phyloP scores from a whole-genome alignment of 2,888 invertebrate species.

The Epirrita christyi region DNA sequence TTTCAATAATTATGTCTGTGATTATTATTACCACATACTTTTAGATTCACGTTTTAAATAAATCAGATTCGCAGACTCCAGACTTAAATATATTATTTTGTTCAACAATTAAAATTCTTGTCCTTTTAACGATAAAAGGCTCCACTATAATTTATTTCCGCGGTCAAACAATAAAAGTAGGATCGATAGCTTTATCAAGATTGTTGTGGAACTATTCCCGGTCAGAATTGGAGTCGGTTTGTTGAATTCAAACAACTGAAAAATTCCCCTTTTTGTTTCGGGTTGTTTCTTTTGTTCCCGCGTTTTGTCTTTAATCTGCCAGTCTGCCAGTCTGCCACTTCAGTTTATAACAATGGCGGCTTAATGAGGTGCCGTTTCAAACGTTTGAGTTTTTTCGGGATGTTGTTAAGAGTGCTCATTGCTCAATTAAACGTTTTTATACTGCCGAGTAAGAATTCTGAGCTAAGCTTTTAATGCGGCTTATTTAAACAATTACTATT shows the following conservation, averaged over 20 bases:
- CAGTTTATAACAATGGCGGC: slow-evolving; percentile 24
- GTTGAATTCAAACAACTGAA: slow-evolving; percentile 29
- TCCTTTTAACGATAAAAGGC: slow-evolving; percentile 23
- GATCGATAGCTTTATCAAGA: slow-evolving; percentile 47
- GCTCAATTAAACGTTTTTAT: slow-evolving; percentile 21
- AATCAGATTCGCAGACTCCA: no score
- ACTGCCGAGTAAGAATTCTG: not conserved
- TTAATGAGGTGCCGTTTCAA: slow-evolving; percentile 31
- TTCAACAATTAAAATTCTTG: slow-evolving; percentile 11
- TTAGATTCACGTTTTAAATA: no score
- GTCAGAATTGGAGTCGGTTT: slow-evolving; percentile 27
- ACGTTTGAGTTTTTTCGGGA: slow-evolving; percentile 13
- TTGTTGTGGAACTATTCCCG: slow-evolving; percentile 47
- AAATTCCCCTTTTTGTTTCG: slow-evolving; percentile 29
- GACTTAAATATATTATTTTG: not conserved
- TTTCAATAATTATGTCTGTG: no score
- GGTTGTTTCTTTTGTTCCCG: slow-evolving; percentile 28
- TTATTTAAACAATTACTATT: not conserved
- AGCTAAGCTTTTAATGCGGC: not conserved
- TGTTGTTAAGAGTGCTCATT: slow-evolving; percentile 4
- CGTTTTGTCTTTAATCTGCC: slow-evolving; percentile 29
- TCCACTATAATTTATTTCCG: slow-evolving; percentile 37
- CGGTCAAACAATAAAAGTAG: slow-evolving; percentile 27
- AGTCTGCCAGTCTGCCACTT: slow-evolving; percentile 25
- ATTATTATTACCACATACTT: no score